Base-by-base conservation (phyloP, 2,888 invertebrate species). In the Drosophila anomalata region DNA sequence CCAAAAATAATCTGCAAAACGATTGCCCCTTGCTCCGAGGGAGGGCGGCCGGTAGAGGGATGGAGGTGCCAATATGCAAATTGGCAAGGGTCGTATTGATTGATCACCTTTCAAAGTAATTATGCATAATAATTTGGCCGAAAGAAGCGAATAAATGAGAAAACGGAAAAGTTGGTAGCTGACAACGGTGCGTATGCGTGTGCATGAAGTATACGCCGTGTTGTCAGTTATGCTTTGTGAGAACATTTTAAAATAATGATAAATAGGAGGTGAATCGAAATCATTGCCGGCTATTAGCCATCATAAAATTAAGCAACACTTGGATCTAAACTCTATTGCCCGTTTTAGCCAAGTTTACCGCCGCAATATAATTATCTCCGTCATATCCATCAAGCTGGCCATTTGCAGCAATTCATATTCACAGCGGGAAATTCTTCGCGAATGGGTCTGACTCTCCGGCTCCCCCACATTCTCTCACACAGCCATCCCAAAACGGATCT, bases 1-100 rank as follows among this genome's bases (percentile, higher is more conserved):
- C 65, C 51, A 53, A 69, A 77, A 80, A 65, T 67, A 77, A 51
- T 55, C 14, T 14, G 36, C 68, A 70, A 73, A 77, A 67, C 66
- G 67, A 68, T 68, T 55, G 22, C 22, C 22, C 22, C 4, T 5
- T 24, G 22, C 22, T 24, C 22, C 22, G 22, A 24, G 22, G 57
- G 57, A 46, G 31, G 11, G 22, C 1, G 2, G 7, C 7, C n/a
- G 17, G 41, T 46, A 20, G 31, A 0, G 31, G 33, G 47, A 2
- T 11, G 52, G 51, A 78, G 81, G 77, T 75, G 84, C 77, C 75
- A 80, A 78, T 77, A 83, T 83, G 77, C 77, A 77, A 84, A 80
- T 84, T 66, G 70, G 52, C 62, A 62, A 70, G 69, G 73, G 63
- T 50, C 54, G 46, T 39, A 68, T 83, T 86, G 86, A 82, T 82